Percentiles rank a stretch among this genome's conserved stretches.
phyloP scores from a whole-genome alignment of 2,797 vertebrate genomes.

The Sitta carolinensis region DNA sequence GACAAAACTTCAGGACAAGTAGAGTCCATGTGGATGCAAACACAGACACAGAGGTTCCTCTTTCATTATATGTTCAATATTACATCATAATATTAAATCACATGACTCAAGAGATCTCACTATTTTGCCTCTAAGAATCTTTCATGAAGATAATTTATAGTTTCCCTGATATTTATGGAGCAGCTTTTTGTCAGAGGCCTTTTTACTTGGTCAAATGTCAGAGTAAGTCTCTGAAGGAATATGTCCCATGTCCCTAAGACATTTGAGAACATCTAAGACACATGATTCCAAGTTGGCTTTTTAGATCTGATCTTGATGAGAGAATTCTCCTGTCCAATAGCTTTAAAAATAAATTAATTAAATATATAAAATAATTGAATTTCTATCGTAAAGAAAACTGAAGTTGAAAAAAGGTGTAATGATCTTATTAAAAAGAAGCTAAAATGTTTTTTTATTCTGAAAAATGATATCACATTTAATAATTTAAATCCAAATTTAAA shows the following conservation, averaged over 20 bases:
- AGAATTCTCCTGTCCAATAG: not conserved
- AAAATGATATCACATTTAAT: constrained; percentile 2
- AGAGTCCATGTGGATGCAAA: not conserved
- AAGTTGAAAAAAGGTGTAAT: not conserved
- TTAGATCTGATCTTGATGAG: not conserved
- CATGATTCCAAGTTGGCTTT: not conserved
- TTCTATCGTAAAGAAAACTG: not conserved
- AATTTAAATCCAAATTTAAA: constrained; percentile 35
- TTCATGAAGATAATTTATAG: not conserved
- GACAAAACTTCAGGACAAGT: not conserved
- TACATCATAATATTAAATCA: not conserved
- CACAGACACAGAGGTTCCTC: not conserved
- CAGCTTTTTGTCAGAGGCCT: not conserved
- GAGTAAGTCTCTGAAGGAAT: not conserved
- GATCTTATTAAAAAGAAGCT: not conserved
- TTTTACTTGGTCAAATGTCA: not conserved
- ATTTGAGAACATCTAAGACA: not conserved
- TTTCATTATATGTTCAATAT: not conserved
- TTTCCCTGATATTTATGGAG: not conserved
- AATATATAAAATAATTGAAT: not conserved
- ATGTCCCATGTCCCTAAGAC: not conserved
- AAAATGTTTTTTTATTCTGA: constrained; percentile 6
- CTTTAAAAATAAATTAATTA: not conserved
- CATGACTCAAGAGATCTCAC: not conserved
- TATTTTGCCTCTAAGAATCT: not conserved